Conservation (phyloP, 2,888 invertebrate species). For the Andrena flavipes region DNA sequence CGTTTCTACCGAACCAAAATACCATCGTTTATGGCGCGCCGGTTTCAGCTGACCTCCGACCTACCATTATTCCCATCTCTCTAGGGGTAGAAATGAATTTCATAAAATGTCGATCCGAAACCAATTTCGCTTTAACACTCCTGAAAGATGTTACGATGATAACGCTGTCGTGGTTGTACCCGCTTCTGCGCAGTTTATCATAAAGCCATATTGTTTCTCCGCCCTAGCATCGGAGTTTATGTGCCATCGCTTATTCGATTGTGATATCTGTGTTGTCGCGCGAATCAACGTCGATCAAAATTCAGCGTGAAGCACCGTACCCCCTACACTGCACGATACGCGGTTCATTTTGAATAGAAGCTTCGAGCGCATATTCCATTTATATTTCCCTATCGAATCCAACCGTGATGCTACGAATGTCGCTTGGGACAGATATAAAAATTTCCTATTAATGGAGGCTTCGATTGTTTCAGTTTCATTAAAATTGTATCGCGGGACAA, state of each 20-base stretch:
- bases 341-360: neutral
- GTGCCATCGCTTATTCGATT: neutral
- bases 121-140: neutral
- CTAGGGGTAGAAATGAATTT: neutral
- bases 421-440: neutral
- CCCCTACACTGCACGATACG: neutral
- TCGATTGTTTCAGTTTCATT: too few species aligned
- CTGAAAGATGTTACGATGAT: neutral
- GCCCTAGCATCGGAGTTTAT: slow-evolving; percentile 1
- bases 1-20: neutral
- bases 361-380: neutral
- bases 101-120: slow-evolving; percentile 4
- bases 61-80: neutral
- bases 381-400: neutral
- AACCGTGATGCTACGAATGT: neutral
- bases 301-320: neutral
- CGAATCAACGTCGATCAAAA: slow-evolving; percentile 4
- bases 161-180: neutral
- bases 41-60: neutral
- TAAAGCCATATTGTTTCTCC: neutral
- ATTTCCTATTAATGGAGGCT: neutral
- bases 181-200: neutral
- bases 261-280: slow-evolving; percentile 3
- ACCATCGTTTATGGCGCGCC: neutral
- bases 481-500: too few species aligned